These are phyloP conservation scores for Mormyrus lacerda DNA, from an alignment of 2,113 vertebrate genomes.

Conservation along the genomic window DNA sequence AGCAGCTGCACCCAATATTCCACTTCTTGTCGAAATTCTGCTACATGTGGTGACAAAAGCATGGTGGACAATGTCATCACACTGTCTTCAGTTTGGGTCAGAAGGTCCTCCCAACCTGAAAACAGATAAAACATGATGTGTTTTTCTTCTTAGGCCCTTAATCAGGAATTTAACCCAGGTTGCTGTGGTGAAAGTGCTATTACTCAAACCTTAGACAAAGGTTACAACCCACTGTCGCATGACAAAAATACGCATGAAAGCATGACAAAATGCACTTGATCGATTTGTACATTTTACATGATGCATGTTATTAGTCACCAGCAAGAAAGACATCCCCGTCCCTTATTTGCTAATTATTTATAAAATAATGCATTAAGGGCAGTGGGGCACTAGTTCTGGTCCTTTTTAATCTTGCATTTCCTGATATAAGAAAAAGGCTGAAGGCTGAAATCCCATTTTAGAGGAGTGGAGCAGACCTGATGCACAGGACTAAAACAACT, in stretches of 20 bases:
- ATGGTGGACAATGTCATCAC: conserved; percentile 61
- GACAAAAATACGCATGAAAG: too few relatives aligned
- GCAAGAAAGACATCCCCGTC: not conserved
- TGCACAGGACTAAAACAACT: not conserved
- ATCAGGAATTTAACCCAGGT: not conserved
- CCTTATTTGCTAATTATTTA: not conserved
- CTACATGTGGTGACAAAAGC: conserved; percentile 49
- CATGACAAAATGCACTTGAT: not conserved
- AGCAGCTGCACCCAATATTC: conserved; percentile 58
- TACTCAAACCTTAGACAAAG: not conserved
- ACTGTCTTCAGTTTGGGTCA: conserved; percentile 57
- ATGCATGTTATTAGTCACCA: not conserved
- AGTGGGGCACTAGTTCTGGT: not conserved
- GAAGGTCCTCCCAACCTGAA: conserved; percentile 54
- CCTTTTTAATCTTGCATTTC: not conserved
- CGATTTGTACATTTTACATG: not conserved
- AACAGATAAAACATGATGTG: not conserved
- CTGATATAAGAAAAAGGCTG: not conserved
- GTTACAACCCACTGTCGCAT: not conserved
- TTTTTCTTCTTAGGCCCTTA: not conserved
- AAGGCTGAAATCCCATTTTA: not conserved
- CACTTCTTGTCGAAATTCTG: conserved; percentile 48
- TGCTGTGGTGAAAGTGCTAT: not conserved
- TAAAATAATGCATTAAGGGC: not conserved
- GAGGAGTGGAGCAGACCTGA: not conserved